phyloP scores from a whole-genome alignment of 2,797 vertebrate species.

The Tokudaia muenninki region DNA sequence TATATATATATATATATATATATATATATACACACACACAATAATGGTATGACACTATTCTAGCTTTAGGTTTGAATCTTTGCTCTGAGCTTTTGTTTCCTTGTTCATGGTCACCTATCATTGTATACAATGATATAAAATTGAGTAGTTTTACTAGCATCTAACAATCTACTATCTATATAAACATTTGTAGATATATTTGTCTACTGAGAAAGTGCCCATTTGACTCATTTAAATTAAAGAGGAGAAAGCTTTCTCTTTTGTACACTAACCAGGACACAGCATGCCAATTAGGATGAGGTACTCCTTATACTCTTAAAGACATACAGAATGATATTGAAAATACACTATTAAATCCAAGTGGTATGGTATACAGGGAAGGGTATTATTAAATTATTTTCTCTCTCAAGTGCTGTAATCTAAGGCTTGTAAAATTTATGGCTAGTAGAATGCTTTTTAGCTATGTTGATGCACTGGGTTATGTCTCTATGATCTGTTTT shows the following conservation, averaged over 20 bases:
- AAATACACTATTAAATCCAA: neutral
- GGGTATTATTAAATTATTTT: neutral
- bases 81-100: neutral
- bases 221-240: neutral
- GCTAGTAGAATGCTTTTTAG: neutral
- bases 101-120: neutral
- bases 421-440: neutral
- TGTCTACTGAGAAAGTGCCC: neutral
- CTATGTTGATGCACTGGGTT: neutral
- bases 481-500: neutral
- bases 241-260: neutral
- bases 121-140: neutral
- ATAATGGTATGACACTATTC: too few relatives aligned
- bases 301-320: neutral
- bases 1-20: too few relatives aligned
- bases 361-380: fast-evolving
- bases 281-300: neutral
- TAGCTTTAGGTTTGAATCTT: neutral
- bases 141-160: neutral
- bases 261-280: neutral
- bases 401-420: neutral
- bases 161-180: neutral
- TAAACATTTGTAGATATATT: neutral
- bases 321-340: neutral
- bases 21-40: neutral